Conservation (phyloP, 2,113 vertebrate genomes). For the Myocastor coypus region DNA sequence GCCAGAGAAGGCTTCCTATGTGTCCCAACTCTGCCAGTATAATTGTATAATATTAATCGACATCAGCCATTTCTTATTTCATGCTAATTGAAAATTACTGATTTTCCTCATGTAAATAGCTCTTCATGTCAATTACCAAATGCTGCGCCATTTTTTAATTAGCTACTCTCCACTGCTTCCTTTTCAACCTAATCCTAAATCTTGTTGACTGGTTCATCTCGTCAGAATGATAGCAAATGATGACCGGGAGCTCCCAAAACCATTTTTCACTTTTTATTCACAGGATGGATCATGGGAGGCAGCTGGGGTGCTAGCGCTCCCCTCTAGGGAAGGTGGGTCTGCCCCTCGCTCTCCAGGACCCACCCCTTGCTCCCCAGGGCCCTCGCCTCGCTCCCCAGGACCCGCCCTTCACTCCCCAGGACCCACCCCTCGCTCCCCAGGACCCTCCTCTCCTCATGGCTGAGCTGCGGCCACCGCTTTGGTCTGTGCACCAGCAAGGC, state of each 20-base stretch:
- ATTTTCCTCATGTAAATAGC: conserved; percentile 63
- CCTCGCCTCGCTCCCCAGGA: no score
- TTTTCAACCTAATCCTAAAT: conserved; percentile 44
- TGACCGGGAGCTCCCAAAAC: background rate
- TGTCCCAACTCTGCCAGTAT: background rate
- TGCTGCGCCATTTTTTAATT: conserved; percentile 57
- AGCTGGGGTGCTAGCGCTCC: background rate
- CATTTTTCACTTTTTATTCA: background rate
- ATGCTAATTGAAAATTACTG: conserved; percentile 83
- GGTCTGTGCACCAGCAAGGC: rapidly evolving
- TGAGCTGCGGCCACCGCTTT: background rate
- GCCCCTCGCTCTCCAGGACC: rapidly evolving
- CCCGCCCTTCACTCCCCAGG: background rate
- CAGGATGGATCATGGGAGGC: background rate
- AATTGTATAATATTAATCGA: conserved; percentile 66
- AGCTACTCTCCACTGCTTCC: conserved; percentile 27
- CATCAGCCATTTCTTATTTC: conserved; percentile 76
- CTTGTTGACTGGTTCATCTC: background rate
- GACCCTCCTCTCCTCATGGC: rapidly evolving
- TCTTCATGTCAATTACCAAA: conserved; percentile 65
- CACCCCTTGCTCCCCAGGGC: no score
- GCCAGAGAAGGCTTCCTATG: rapidly evolving
- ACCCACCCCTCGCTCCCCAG: no score
- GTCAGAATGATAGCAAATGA: conserved; percentile 20
- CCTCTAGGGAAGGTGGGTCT: rapidly evolving